Conservation (phyloP, 1,140 invertebrate genomes). For the Bombus haemorrhoidalis region DNA sequence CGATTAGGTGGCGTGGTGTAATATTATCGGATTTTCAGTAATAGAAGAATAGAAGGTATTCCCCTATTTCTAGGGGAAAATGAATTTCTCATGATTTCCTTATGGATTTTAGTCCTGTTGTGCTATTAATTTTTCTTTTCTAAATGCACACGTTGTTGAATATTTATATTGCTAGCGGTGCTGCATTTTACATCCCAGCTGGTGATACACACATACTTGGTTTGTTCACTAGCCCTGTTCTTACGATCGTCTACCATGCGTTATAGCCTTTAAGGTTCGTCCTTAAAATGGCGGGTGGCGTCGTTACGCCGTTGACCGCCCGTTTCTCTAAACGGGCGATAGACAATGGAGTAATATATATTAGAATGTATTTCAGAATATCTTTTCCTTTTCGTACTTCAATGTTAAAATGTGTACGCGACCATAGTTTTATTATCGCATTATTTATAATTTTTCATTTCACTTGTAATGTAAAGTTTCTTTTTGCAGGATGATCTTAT, state of each 20-base stretch:
- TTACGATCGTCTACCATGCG: slow-evolving; percentile 39
- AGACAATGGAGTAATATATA: background rate
- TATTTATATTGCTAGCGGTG: slow-evolving; percentile 41
- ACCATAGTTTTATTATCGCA: background rate
- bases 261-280: slow-evolving; percentile 51
- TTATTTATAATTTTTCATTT: background rate
- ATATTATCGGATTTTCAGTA: background rate
- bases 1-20: background rate
- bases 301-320: slow-evolving; percentile 53
- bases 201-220: slow-evolving; percentile 22
- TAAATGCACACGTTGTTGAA: slow-evolving; percentile 47
- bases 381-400: background rate
- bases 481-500: background rate
- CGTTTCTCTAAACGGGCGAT: slow-evolving; percentile 15
- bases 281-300: slow-evolving; percentile 60
- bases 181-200: slow-evolving; percentile 58
- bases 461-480: background rate
- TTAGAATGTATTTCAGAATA: background rate
- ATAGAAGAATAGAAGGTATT: no score
- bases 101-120: background rate
- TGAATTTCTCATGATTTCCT: slow-evolving; percentile 4
- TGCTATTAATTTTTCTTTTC: slow-evolving; percentile 55
- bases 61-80: background rate
- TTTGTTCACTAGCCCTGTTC: slow-evolving; percentile 31
- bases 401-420: no score